Base-by-base conservation (phyloP, 1,140 invertebrate species). In the Drosophila littoralis region DNA sequence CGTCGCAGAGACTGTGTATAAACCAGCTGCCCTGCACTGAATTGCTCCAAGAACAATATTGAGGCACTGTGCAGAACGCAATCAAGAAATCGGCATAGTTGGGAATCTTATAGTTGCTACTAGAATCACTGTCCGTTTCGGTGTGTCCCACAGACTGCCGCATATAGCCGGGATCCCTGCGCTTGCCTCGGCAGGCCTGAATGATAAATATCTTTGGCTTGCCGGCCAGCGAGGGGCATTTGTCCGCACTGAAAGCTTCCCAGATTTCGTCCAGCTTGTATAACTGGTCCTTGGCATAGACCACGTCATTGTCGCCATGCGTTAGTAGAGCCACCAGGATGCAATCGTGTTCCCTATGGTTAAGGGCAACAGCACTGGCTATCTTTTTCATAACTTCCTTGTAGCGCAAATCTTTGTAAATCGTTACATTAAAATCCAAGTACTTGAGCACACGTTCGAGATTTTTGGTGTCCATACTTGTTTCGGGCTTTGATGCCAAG, bases 141-240 rank as follows among this genome's bases (percentile, higher is more conserved):
- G 38, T 77, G 8, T 38, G 40, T 0, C 33, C 6, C 9, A 52
- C 1, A 6, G 15, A 52, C 4, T 91, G 83, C 1, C 96, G 89
- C 17, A 93, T 94, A n/a, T 95, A 93, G n/a, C 96, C 97, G 46
- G 93, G 90, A 93, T 98, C 97, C 15, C 97, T 92, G 83, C 94
- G 95, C 86, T 97, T 96, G 38, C 97, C 97, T 92, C 97, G 97
- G 77, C 97, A 98, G 73, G 97, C 97, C 94, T 98, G 97, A 77
- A 98, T 95, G 77, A 98, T 97, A 91, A 98, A 98, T 45, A 98
- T 70, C 92, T 98, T 98, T 10, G 97, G 97, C 93, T 98, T 98
- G 32, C 98, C 97, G 83, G 96, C 96, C 48, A 99, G 93, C 71
- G 95, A 94, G 10, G 95, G 95, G 83, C 97, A 98, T 65, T 95